phyloP scores from a whole-genome alignment of 1,140 invertebrate species.

The Pomacea maculata region DNA sequence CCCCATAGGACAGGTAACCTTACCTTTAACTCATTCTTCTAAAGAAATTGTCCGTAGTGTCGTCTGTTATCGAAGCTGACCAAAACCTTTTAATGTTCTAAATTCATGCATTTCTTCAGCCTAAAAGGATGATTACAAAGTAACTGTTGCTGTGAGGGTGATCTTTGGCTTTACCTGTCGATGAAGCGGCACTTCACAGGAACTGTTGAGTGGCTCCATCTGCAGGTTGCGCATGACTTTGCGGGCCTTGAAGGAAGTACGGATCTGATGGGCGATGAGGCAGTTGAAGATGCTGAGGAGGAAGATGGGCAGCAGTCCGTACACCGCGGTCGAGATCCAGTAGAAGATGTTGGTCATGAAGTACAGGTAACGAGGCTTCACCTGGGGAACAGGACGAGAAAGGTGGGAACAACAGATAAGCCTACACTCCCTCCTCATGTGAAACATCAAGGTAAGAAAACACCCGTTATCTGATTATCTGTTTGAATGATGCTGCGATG shows the following conservation, averaged over 20 bases:
- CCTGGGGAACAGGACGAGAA: not conserved
- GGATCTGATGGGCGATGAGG: conserved; percentile 43
- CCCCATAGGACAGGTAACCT: no score
- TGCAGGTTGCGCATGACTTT: conserved; percentile 20
- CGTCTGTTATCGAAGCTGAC: no score
- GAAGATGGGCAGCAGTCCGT: conserved; percentile 44
- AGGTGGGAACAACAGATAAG: not conserved
- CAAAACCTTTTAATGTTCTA: no score
- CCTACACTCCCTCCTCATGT: no score
- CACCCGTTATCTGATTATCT: no score
- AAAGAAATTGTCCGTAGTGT: no score
- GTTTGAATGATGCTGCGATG: no score
- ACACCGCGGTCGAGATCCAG: conserved; percentile 46
- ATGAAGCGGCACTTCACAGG: conserved; percentile 10
- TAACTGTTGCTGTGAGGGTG: no score
- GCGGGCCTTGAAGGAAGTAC: conserved; percentile 35
- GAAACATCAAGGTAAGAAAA: no score
- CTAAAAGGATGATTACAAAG: no score
- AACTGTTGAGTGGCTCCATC: not conserved
- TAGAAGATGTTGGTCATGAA: conserved; percentile 43
- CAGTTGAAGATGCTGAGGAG: conserved; percentile 45
- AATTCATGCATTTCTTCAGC: no score
- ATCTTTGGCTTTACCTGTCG: conserved; percentile 1
- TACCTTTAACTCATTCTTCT: no score
- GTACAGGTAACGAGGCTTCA: conserved; percentile 22